A percentile compares a stretch with the other conserved stretches of the same genome.
Evolutionary conservation across 2,113 vertebrate species (phyloP).

Genomic region (Sorex araneus): DNA sequence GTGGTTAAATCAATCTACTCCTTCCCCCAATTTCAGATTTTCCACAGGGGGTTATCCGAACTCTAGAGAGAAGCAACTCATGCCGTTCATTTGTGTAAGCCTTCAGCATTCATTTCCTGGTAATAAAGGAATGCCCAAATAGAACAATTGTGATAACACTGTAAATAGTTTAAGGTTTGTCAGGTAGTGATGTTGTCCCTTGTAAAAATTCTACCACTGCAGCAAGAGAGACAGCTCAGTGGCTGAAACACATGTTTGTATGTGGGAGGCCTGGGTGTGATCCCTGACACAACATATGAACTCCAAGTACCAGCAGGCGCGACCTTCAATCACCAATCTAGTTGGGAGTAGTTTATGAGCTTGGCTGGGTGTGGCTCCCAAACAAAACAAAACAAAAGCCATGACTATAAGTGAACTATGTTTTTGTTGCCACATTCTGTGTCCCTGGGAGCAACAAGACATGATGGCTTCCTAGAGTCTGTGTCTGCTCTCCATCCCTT

Average conservation of each 20-base stretch:
- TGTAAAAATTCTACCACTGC: neutral
- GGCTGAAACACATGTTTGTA: neutral
- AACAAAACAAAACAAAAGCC: too few relatives aligned
- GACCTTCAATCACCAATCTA: too few relatives aligned
- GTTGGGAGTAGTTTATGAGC: too few relatives aligned
- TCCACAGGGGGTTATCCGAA: neutral
- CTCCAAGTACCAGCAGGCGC: too few relatives aligned
- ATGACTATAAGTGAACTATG: too few relatives aligned
- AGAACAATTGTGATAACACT: neutral
- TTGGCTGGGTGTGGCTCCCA: too few relatives aligned
- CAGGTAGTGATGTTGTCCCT: neutral
- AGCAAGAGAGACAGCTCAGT: neutral
- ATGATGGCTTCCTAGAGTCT: neutral
- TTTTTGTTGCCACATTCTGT: neutral
- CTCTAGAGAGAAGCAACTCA: neutral
- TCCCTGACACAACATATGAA: too few relatives aligned
- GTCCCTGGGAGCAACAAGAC: neutral
- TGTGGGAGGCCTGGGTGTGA: too few relatives aligned
- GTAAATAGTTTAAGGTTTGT: neutral
- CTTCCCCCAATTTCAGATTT: neutral
- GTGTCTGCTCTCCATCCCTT: neutral
- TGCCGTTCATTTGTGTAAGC: neutral
- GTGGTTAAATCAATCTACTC: neutral
- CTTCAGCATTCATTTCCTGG: slow-evolving; percentile 12
- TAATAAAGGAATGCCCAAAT: slow-evolving; percentile 30